These are phyloP conservation scores for Phylloscopus trochilus DNA, from an alignment of 2,113 vertebrate genomes.

Conservation along the genomic window DNA sequence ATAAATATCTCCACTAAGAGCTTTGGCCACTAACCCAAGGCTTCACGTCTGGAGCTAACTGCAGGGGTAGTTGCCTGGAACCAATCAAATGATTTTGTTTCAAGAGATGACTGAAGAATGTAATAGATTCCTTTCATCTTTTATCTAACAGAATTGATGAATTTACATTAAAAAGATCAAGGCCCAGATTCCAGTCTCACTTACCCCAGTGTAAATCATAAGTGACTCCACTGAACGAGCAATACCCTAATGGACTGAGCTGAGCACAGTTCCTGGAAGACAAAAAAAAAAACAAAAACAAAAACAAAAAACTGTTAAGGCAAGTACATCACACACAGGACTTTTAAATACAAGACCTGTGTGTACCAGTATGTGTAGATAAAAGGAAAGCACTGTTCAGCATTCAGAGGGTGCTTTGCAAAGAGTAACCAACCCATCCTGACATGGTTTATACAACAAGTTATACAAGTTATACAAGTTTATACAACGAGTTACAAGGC, in stretches of 20 bases:
- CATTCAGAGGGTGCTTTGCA: not conserved
- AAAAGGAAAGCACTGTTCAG: not conserved
- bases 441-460: not conserved
- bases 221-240: not conserved
- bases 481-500: not conserved
- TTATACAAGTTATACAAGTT: not conserved
- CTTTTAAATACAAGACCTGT: not conserved
- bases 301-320: not conserved
- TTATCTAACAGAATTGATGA: constrained; percentile 37
- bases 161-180: constrained; percentile 42
- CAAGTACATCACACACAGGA: not conserved
- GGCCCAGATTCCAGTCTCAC: not conserved
- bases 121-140: constrained; percentile 25
- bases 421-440: not conserved
- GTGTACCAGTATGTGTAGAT: not conserved
- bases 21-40: not conserved
- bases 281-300: not conserved
- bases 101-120: not conserved
- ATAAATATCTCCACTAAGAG: constrained; percentile 6
- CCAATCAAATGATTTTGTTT: constrained; percentile 5
- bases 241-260: not conserved
- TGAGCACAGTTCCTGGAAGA: not conserved
- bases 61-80: not conserved
- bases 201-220: not conserved
- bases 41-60: not conserved